Evolutionary conservation across 2,888 invertebrate genomes (phyloP).

Genomic region (Leptarthrus brevirostris): DNA sequence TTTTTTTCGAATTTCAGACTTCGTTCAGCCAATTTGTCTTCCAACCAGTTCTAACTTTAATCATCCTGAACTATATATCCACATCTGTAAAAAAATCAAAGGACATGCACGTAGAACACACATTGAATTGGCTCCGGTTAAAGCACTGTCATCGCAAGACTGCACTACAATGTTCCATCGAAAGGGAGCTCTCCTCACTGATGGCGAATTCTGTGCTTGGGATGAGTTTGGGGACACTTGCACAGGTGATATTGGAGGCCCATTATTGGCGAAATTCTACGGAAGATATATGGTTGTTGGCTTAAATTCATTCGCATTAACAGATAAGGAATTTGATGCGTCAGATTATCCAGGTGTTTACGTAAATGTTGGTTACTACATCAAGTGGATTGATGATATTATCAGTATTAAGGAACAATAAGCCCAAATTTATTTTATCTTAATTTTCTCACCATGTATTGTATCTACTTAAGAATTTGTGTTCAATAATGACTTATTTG

Average conservation of each 20-base stretch:
- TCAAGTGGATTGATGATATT: slow-evolving; percentile 54
- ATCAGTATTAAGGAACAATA: slow-evolving; percentile 7
- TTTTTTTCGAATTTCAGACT: slow-evolving; percentile 46
- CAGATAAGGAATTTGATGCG: slow-evolving; percentile 51
- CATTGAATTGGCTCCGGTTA: slow-evolving; percentile 33
- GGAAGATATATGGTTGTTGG: slow-evolving; percentile 54
- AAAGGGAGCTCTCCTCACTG: slow-evolving; percentile 49
- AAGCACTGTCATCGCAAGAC: slow-evolving; percentile 55
- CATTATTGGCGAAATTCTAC: slow-evolving; percentile 52
- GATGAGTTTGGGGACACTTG: slow-evolving; percentile 56
- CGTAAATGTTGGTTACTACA: slow-evolving; percentile 54
- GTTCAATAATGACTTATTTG: no score
- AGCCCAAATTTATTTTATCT: no score
- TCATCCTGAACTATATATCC: slow-evolving; percentile 53
- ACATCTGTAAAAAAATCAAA: slow-evolving; percentile 53
- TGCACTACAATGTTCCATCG: slow-evolving; percentile 54
- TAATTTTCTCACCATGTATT: no score
- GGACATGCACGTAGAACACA: not conserved
- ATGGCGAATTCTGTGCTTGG: slow-evolving; percentile 56
- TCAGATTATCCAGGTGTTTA: slow-evolving; percentile 55
- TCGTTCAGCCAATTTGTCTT: slow-evolving; percentile 55
- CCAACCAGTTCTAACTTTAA: slow-evolving; percentile 55
- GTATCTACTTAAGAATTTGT: no score
- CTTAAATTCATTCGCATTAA: slow-evolving; percentile 53
- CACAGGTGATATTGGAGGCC: slow-evolving; percentile 56